Conservation (phyloP, 2,113 vertebrate species). For the Eublepharis macularius region DNA sequence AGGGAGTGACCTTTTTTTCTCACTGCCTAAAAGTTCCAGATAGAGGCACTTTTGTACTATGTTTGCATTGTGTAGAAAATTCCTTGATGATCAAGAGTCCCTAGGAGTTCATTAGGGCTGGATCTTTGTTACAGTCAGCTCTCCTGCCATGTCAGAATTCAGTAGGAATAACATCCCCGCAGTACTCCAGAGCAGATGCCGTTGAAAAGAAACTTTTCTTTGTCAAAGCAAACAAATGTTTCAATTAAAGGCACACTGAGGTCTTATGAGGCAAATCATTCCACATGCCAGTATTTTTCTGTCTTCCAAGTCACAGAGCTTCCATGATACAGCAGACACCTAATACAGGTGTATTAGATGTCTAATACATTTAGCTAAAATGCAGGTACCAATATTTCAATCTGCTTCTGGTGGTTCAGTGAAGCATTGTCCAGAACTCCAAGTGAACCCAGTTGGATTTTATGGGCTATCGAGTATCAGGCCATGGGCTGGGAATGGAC, state of each 20-base stretch:
- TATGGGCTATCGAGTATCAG: too few species aligned
- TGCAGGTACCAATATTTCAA: neutral
- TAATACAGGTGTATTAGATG: too few species aligned
- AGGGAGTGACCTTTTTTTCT: too few species aligned
- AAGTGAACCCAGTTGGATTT: too few species aligned
- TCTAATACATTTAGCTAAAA: neutral
- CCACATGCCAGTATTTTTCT: neutral
- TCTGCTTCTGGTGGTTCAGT: neutral
- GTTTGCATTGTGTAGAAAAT: neutral
- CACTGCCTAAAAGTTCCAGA: neutral
- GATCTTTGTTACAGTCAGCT: neutral
- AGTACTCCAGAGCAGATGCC: too few species aligned
- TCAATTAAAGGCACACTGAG: neutral
- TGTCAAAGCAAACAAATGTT: neutral
- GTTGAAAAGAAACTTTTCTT: neutral
- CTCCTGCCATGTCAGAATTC: neutral
- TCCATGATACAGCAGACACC: neutral
- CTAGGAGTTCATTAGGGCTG: neutral
- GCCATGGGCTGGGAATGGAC: too few species aligned
- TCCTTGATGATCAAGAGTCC: neutral
- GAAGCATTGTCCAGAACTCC: neutral
- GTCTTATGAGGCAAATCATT: neutral
- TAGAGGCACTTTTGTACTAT: neutral
- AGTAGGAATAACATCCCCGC: neutral
- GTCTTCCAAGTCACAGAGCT: neutral